Conservation (phyloP, 2,888 invertebrate species). For the Drosophila anomalipes region DNA sequence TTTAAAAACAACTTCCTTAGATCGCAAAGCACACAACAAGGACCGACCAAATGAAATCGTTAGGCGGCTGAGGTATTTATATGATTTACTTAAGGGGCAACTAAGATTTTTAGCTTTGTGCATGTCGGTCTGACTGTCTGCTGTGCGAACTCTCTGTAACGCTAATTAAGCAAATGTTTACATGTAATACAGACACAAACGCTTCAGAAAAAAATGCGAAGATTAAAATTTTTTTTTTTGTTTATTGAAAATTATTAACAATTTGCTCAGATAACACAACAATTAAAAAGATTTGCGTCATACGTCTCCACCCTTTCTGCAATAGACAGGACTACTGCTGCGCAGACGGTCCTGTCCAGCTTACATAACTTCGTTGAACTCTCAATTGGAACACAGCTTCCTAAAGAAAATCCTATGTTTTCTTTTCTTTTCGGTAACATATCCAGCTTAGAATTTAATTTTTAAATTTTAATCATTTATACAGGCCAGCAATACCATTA, state of each 20-base stretch:
- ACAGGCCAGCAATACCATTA: background rate
- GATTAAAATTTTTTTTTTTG: background rate
- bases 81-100: background rate
- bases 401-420: background rate
- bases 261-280: background rate
- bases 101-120: background rate
- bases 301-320: background rate
- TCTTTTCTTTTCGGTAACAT: background rate
- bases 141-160: background rate
- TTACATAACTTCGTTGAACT: background rate
- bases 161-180: background rate
- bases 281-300: background rate
- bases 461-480: background rate
- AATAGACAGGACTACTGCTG: background rate
- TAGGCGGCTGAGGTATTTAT: constrained; percentile 45
- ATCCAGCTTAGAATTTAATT: background rate
- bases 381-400: background rate
- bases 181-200: background rate
- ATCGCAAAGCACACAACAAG: constrained; percentile 15
- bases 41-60: constrained; percentile 38
- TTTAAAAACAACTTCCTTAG: background rate
- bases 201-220: background rate
- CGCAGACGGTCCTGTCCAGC: background rate
- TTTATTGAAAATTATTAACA: background rate
- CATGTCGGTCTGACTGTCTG: background rate